Evolutionary conservation across 1,140 invertebrate species (phyloP).

Genomic region (Liolophura sinensis): DNA sequence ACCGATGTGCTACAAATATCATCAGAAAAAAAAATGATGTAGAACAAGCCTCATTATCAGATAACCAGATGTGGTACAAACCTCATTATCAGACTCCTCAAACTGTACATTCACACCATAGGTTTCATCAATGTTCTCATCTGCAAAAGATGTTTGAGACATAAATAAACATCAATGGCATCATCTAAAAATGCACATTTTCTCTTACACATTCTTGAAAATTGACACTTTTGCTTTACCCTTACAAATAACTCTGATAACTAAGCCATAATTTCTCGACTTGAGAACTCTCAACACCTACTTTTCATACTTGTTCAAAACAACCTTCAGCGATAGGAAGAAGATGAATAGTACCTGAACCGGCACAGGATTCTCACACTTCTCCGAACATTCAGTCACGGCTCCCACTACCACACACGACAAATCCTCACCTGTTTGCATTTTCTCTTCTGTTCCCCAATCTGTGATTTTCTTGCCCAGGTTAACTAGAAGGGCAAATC

Average conservation of each 20-base stretch:
- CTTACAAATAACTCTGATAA: no score
- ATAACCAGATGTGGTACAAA: conserved; percentile 17
- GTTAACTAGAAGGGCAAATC: conserved; percentile 94
- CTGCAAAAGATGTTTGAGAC: conserved; percentile 52
- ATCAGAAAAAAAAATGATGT: background rate
- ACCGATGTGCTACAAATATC: no score
- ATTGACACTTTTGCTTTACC: no score
- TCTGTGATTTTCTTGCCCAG: conserved; percentile 98
- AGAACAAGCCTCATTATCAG: background rate
- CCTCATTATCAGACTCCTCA: conserved; percentile 80
- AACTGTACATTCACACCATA: conserved; percentile 99
- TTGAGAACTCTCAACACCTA: background rate
- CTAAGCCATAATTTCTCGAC: no score
- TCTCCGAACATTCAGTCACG: background rate
- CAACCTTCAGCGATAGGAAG: background rate
- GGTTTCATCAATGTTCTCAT: conserved; percentile 94
- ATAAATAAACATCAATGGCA: background rate
- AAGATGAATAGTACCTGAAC: background rate
- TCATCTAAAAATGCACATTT: background rate
- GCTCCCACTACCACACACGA: background rate
- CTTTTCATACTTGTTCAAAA: background rate
- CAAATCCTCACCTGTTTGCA: conserved; percentile 60
- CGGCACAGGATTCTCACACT: conserved; percentile 16
- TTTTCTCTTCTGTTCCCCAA: conserved; percentile 85
- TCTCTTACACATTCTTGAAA: no score